Base-by-base conservation (phyloP, 1,140 invertebrate species). In the Zaprionus inermis region DNA sequence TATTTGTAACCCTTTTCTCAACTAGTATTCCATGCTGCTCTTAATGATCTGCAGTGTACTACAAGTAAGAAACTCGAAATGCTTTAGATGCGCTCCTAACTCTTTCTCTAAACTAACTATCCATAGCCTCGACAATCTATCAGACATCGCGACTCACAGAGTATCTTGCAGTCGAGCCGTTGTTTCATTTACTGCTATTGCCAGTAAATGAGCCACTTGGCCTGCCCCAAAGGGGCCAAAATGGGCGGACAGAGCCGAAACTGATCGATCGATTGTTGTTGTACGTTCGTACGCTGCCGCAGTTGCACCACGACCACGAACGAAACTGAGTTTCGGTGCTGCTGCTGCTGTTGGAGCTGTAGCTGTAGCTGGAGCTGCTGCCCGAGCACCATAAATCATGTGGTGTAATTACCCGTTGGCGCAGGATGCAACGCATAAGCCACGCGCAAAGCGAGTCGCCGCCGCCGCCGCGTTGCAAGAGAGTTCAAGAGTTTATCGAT, bases 321-420 rank as follows among this genome's bases (percentile, higher is more conserved):
- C 65, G 66, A 41, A n/a, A 44, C 36, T 44, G 11, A 20, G 44
- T 34, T 36, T 75, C 60, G 64, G 57, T 12, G 52, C 20, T 44
- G 38, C 38, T n/a, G 34, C 55, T 49, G 46, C 58, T 71, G 71
- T 56, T 79, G 78, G 44, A 49, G 46, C 54, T 65, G 78, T 64
- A 63, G 69, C 68, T 72, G 72, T 44, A 49, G 49, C 59, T 65
- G 78, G 69, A 60, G 69, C 73, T 73, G 72, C 60, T 78, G 79
- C 54, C 52, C 84, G 69, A 89, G 6, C 38, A 44, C 84, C 76
- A 91, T 91, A 91, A 91, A 91, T 91, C 89, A 91, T 91, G 75
- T 59, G 79, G 78, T 76, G 89, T 91, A 91, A 91, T 91, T 91
- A 91, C 89, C 89, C 89, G 72, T 91, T 91, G 89, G 89, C 89